These are phyloP conservation scores for Hemithea aestivaria DNA, from an alignment of 2,888 invertebrate genomes.

Conservation along the genomic window DNA sequence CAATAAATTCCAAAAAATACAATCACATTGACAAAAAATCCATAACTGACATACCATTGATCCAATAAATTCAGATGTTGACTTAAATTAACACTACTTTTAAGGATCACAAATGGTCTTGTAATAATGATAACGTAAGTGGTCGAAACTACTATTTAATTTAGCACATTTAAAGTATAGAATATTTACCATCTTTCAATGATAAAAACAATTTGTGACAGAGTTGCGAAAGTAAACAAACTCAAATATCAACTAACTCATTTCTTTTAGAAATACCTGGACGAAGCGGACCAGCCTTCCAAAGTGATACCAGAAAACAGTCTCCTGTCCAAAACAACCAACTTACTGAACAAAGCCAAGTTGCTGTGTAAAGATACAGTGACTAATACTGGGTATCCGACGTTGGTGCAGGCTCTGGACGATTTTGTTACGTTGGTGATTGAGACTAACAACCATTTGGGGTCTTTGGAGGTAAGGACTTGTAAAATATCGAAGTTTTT, in stretches of 20 bases:
- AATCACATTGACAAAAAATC: too few species aligned
- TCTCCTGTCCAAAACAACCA: slow-evolving; percentile 57
- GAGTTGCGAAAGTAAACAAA: not conserved
- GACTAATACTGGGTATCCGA: slow-evolving; percentile 76
- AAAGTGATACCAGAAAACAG: slow-evolving; percentile 44
- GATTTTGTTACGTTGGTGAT: slow-evolving; percentile 82
- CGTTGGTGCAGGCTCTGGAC: slow-evolving; percentile 81
- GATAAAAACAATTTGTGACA: slow-evolving; percentile 1
- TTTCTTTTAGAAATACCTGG: slow-evolving; percentile 59
- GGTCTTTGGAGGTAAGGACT: slow-evolving; percentile 78
- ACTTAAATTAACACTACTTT: too few species aligned
- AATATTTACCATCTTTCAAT: too few species aligned
- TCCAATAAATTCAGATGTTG: too few species aligned
- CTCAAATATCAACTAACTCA: not conserved
- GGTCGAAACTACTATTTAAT: too few species aligned
- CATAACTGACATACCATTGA: too few species aligned
- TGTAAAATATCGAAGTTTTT: not conserved
- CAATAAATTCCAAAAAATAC: too few species aligned
- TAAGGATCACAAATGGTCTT: too few species aligned
- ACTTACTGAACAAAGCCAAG: slow-evolving; percentile 80
- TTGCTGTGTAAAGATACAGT: slow-evolving; percentile 83
- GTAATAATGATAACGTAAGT: too few species aligned
- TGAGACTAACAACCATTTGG: slow-evolving; percentile 83
- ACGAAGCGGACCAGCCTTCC: slow-evolving; percentile 53
- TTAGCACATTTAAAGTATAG: too few species aligned